phyloP scores from a whole-genome alignment of 2,888 invertebrate species.

The Cosmia trapezina region DNA sequence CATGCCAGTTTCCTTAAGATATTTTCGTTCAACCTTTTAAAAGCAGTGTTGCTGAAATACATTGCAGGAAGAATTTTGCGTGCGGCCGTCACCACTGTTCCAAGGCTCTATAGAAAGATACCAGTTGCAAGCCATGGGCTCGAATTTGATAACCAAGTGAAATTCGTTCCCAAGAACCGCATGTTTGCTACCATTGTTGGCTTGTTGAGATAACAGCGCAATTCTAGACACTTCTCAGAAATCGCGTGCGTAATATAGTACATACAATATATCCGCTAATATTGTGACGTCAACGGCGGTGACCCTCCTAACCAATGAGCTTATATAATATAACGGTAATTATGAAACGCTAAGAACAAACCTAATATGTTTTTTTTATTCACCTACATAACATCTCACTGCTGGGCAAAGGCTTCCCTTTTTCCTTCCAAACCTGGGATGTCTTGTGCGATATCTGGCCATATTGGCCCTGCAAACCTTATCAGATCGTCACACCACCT shows the following conservation, averaged over 20 bases:
- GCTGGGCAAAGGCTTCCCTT: too few species aligned
- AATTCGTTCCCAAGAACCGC: constrained; percentile 37
- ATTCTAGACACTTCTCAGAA: constrained; percentile 60
- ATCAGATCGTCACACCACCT: too few species aligned
- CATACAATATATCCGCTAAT: constrained; percentile 39
- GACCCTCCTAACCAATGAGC: constrained; percentile 12
- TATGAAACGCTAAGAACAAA: too few species aligned
- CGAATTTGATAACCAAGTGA: constrained; percentile 9
- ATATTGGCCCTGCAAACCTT: too few species aligned
- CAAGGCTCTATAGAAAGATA: not conserved
- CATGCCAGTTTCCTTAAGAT: too few species aligned
- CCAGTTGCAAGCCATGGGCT: not conserved
- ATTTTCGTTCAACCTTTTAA: too few species aligned
- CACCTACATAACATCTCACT: too few species aligned
- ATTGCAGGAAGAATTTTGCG: not conserved
- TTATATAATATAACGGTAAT: too few species aligned
- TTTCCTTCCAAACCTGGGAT: too few species aligned
- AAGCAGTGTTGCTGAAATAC: not conserved
- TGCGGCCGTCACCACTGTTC: not conserved
- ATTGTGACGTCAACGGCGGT: constrained; percentile 42
- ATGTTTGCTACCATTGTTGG: constrained; percentile 37
- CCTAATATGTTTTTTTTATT: too few species aligned
- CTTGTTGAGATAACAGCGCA: constrained; percentile 36
- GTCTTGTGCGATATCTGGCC: too few species aligned
- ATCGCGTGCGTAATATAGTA: constrained; percentile 64